Conservation (phyloP, 2,797 vertebrate genomes). For the Halcyon badia region DNA sequence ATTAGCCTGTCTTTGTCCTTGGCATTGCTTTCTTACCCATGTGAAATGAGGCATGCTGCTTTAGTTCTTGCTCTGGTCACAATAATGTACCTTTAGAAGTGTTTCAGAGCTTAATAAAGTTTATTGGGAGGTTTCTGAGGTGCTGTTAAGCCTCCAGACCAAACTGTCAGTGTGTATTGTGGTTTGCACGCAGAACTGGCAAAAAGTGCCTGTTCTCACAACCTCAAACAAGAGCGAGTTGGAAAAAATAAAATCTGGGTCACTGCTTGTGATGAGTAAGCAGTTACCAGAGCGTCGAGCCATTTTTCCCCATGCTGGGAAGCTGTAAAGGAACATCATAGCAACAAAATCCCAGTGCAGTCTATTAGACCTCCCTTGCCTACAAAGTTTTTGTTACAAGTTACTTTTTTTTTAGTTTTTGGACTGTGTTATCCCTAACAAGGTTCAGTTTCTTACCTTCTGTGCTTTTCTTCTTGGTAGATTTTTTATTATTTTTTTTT, state of each 20-base stretch:
- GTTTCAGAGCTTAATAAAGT: neutral
- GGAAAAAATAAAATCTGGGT: slow-evolving; percentile 55
- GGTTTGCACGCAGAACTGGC: slow-evolving; percentile 19
- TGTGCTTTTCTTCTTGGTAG: neutral
- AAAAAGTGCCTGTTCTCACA: slow-evolving; percentile 32
- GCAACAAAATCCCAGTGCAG: slow-evolving; percentile 43
- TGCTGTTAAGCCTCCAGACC: neutral
- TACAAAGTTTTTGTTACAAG: neutral
- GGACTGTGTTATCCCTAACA: neutral
- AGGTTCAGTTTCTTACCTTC: neutral
- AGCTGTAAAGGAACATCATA: slow-evolving; percentile 1
- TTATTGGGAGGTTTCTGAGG: neutral
- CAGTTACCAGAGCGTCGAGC: neutral
- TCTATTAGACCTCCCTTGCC: slow-evolving; percentile 19
- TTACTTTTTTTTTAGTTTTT: neutral
- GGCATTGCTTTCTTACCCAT: neutral
- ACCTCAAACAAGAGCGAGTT: neutral
- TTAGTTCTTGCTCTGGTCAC: neutral
- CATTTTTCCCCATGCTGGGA: neutral
- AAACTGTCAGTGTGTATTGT: slow-evolving; percentile 9
- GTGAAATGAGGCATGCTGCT: neutral
- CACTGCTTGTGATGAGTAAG: slow-evolving; percentile 54
- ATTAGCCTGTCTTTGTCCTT: neutral
- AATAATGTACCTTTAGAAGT: neutral
- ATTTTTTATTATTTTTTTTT: neutral